phyloP scores from a whole-genome alignment of 1,140 invertebrate species.

The Drosophila tsacasi region DNA sequence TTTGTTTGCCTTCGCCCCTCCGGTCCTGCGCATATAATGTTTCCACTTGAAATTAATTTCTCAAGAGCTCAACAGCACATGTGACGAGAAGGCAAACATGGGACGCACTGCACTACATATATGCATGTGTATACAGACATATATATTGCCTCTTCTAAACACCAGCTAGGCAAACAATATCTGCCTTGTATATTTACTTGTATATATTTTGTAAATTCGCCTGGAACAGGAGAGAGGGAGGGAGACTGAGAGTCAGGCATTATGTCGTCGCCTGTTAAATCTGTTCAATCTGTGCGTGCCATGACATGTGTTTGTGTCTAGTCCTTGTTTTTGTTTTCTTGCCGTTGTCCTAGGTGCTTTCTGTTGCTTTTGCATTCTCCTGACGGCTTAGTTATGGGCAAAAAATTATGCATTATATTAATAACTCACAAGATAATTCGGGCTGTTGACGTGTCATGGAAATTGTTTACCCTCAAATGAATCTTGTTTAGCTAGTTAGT shows the following conservation, averaged over 20 bases:
- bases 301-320: conserved; percentile 70
- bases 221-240: not conserved
- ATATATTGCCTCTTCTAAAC: conserved; percentile 68
- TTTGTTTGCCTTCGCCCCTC: conserved; percentile 62
- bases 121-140: conserved; percentile 9
- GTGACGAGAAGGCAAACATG: conserved; percentile 61
- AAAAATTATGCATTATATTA: conserved; percentile 68
- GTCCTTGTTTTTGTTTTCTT: conserved; percentile 40
- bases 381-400: conserved; percentile 59
- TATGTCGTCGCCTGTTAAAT: conserved; percentile 76
- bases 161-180: conserved; percentile 70
- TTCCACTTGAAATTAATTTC: conserved; percentile 83
- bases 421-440: conserved; percentile 67
- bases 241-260: conserved; percentile 51
- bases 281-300: conserved; percentile 76
- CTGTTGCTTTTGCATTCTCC: conserved; percentile 26
- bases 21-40: conserved; percentile 56
- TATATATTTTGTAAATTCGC: conserved; percentile 70
- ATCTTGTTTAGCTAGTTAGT: conserved; percentile 29
- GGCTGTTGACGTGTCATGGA: conserved; percentile 64
- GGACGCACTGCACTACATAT: conserved; percentile 1
- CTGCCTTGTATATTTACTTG: conserved; percentile 60
- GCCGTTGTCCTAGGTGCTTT: not conserved
- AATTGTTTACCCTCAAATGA: conserved; percentile 54
- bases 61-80: conserved; percentile 82